These are phyloP conservation scores for Pituophis catenifer DNA, from an alignment of 2,113 vertebrate species.

Conservation along the genomic window DNA sequence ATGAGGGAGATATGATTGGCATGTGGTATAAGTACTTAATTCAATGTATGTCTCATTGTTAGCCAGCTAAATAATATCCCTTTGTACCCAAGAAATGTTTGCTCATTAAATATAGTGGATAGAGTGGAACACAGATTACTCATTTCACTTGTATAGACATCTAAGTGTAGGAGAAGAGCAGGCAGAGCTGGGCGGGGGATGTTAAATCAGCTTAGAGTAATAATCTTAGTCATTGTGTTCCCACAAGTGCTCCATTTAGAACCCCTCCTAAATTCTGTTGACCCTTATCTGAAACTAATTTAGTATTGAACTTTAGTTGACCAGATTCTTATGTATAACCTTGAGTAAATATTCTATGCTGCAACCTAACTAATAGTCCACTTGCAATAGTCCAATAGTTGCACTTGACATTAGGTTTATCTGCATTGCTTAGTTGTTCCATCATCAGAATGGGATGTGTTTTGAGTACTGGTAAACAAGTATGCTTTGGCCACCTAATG, in stretches of 20 bases:
- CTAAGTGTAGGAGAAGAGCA: not conserved
- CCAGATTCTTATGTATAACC: not conserved
- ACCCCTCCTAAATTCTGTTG: not conserved
- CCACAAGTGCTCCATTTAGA: not conserved
- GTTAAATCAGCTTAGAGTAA: not conserved
- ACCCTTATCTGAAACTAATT: not conserved
- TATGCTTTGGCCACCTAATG: not conserved
- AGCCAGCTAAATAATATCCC: not conserved
- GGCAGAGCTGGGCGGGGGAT: not conserved
- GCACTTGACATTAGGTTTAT: not conserved
- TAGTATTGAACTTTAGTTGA: not conserved
- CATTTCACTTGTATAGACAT: not conserved
- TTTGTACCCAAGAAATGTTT: not conserved
- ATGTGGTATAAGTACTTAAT: not conserved
- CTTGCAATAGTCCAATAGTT: too few species aligned
- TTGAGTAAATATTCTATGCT: not conserved
- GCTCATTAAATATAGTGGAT: not conserved
- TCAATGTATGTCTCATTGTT: not conserved
- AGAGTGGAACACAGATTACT: not conserved
- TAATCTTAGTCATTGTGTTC: not conserved
- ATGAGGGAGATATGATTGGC: not conserved
- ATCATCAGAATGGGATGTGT: not conserved
- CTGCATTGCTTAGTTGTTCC: not conserved
- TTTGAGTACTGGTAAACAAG: not conserved
- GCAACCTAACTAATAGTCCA: not conserved